Conservation (phyloP, 1,140 invertebrate genomes). For the Varroa destructor region DNA sequence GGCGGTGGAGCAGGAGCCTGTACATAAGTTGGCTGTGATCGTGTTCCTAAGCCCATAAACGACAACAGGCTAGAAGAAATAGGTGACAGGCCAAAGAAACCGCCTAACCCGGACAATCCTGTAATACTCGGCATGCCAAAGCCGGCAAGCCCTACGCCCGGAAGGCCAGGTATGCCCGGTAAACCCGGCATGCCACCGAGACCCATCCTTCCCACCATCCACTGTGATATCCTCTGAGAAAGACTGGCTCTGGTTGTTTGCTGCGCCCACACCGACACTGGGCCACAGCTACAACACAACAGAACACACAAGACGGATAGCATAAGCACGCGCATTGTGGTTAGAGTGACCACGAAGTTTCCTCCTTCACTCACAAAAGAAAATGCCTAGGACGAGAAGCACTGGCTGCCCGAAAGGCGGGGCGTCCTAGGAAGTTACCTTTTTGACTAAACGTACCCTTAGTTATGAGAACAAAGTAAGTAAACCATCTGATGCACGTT, state of each 20-base stretch:
- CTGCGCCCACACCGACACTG: background rate
- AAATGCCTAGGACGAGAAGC: too few relatives aligned
- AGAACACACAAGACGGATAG: background rate
- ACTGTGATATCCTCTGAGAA: conserved; percentile 18
- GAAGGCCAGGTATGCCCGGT: background rate
- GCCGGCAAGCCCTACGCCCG: background rate
- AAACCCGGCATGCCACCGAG: background rate
- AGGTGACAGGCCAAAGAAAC: conserved; percentile 20
- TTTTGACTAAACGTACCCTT: too few relatives aligned
- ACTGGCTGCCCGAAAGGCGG: too few relatives aligned
- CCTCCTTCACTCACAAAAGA: too few relatives aligned
- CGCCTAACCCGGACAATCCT: conserved; percentile 16
- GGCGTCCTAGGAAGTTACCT: too few relatives aligned
- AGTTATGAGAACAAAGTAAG: too few relatives aligned
- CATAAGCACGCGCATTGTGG: too few relatives aligned
- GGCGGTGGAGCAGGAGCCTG: background rate
- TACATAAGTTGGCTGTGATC: conserved; percentile 1
- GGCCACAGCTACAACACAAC: background rate
- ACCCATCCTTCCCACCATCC: conserved; percentile 20
- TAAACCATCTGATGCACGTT: too few relatives aligned
- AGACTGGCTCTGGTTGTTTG: background rate
- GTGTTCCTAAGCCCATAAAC: background rate
- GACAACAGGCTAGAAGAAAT: conserved; percentile 1
- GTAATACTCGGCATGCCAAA: conserved; percentile 6
- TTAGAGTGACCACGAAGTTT: too few relatives aligned